These are phyloP conservation scores for Mormyrus proboscirostris DNA, from an alignment of 2,797 vertebrate genomes.

Conservation along the genomic window DNA sequence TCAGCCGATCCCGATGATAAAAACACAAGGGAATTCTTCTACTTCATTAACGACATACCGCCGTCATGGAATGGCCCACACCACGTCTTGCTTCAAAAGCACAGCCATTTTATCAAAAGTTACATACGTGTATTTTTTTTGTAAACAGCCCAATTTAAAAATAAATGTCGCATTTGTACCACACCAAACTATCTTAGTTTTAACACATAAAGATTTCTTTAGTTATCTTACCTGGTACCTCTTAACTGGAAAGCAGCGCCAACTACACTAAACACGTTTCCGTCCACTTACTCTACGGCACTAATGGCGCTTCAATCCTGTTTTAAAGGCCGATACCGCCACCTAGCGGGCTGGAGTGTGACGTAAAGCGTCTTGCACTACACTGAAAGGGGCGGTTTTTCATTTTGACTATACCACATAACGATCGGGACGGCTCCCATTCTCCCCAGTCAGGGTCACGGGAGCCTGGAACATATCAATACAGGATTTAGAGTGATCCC, in stretches of 20 bases:
- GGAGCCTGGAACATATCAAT: not conserved
- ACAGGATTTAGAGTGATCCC: not conserved
- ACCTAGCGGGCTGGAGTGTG: not conserved
- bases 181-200: not conserved
- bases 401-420: not conserved
- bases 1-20: not conserved
- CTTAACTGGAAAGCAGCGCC: not conserved
- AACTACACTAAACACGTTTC: not conserved
- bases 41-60: not conserved
- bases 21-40: not conserved
- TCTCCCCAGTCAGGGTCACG: not conserved
- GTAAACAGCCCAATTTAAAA: not conserved
- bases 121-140: not conserved
- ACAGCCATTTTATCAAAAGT: not conserved
- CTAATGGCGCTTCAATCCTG: not conserved
- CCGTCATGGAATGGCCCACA: not conserved
- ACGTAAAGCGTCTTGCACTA: not conserved
- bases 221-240: not conserved
- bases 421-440: not conserved
- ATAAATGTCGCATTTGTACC: not conserved
- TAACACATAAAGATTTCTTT: not conserved
- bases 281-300: not conserved
- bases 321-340: not conserved
- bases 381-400: not conserved
- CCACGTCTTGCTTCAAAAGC: not conserved